Evolutionary conservation across 2,888 invertebrate genomes (phyloP).

Genomic region (Steinernema carpocapsae): DNA sequence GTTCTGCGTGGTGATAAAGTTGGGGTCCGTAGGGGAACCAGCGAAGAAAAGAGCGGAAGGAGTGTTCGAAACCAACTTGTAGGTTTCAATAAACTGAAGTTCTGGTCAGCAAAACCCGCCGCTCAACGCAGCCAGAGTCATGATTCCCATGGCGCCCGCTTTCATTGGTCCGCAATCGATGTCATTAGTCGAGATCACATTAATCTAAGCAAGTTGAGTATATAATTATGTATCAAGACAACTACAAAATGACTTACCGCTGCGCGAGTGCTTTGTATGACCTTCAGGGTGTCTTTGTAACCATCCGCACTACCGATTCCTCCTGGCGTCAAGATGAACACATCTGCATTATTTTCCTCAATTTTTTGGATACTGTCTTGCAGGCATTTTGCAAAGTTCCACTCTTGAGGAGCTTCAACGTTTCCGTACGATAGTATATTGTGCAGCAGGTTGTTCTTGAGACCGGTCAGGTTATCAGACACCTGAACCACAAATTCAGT

Average conservation of each 20-base stretch:
- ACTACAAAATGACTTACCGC: constrained; percentile 17
- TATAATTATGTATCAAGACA: neutral
- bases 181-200: neutral
- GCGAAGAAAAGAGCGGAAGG: neutral
- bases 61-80: neutral
- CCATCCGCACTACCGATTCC: neutral
- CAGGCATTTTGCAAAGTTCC: neutral
- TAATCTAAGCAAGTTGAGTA: constrained; percentile 16
- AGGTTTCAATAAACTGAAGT: neutral
- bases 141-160: neutral
- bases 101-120: neutral
- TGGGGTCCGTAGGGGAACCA: neutral
- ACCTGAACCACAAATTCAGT: neutral
- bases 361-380: neutral
- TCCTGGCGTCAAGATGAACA: neutral
- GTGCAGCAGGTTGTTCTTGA: constrained; percentile 19
- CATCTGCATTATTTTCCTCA: neutral
- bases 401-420: neutral
- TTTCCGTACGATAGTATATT: neutral
- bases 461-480: neutral
- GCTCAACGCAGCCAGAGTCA: neutral
- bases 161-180: neutral
- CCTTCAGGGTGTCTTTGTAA: neutral
- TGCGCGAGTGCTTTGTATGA: neutral
- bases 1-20: neutral